Conservation (phyloP, 2,888 invertebrate species). For the Morpho achilles region DNA sequence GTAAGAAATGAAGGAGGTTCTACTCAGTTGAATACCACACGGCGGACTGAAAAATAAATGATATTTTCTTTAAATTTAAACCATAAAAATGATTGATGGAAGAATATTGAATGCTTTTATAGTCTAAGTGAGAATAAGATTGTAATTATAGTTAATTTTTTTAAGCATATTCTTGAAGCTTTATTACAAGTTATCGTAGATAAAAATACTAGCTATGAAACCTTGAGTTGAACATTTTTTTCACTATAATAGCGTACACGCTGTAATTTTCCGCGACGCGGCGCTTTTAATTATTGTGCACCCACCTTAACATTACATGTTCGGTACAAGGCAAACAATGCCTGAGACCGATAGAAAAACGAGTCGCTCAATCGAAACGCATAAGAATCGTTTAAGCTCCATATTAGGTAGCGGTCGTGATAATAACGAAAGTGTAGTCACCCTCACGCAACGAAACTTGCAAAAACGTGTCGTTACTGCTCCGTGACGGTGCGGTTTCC, state of each 20-base stretch:
- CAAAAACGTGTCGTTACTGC: constrained; percentile 20
- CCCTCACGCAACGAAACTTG: constrained; percentile 25
- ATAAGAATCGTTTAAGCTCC: constrained; percentile 24
- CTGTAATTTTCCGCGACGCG: constrained; percentile 12
- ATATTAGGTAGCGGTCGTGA: constrained; percentile 26
- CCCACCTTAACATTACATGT: constrained; percentile 16
- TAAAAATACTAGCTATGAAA: too few relatives aligned
- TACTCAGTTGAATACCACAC: too few relatives aligned
- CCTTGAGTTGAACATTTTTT: not conserved
- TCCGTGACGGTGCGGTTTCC: constrained; percentile 21
- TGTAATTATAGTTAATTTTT: too few relatives aligned
- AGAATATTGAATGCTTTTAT: too few relatives aligned
- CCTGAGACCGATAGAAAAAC: constrained; percentile 19
- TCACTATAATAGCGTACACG: not conserved
- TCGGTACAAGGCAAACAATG: constrained; percentile 20
- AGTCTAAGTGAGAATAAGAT: too few relatives aligned
- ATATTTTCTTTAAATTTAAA: too few relatives aligned
- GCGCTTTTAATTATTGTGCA: constrained; percentile 9
- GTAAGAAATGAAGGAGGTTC: too few relatives aligned
- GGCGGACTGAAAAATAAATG: too few relatives aligned
- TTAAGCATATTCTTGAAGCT: too few relatives aligned
- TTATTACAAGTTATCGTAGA: too few relatives aligned
- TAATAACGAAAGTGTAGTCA: constrained; percentile 26
- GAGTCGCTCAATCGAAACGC: constrained; percentile 29
- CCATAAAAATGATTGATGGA: too few relatives aligned